Evolutionary conservation across 2,113 vertebrate species (phyloP).

Genomic region (Dryoscopus gambensis): DNA sequence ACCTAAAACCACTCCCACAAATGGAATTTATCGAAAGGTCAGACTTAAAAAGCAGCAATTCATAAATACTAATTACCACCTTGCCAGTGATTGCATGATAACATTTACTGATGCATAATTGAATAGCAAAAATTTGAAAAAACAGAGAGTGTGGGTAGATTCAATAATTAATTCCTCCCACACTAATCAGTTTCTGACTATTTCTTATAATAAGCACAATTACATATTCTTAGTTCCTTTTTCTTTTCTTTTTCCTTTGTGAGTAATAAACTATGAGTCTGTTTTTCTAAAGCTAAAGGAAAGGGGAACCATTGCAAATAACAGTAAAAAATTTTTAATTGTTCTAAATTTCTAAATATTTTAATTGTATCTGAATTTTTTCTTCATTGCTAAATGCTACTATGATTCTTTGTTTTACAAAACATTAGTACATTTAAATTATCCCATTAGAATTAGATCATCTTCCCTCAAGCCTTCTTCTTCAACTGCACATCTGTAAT

Average conservation of each 20-base stretch:
- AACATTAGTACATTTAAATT: not conserved
- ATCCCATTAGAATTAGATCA: not conserved
- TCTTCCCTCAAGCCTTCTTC: not conserved
- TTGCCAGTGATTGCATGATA: slow-evolving; percentile 63
- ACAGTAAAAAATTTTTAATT: not conserved
- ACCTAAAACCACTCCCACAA: slow-evolving; percentile 33
- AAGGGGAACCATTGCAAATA: not conserved
- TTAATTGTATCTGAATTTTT: not conserved
- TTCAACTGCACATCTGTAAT: not conserved
- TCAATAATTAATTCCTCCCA: slow-evolving; percentile 72
- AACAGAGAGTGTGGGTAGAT: slow-evolving; percentile 34
- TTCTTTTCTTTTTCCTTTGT: not conserved
- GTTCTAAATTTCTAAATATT: not conserved
- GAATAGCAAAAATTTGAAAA: slow-evolving; percentile 58
- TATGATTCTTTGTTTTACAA: not conserved
- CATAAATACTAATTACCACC: slow-evolving; percentile 69
- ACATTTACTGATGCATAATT: slow-evolving; percentile 69
- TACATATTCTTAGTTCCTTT: not conserved
- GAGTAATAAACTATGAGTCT: not conserved
- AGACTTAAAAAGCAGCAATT: slow-evolving; percentile 66
- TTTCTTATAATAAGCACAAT: slow-evolving; percentile 44
- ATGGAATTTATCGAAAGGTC: slow-evolving; percentile 68
- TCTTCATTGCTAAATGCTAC: not conserved
- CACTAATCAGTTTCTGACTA: slow-evolving; percentile 61
- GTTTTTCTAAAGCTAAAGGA: not conserved